Base-by-base conservation (phyloP, 2,888 invertebrate genomes). In the Stenichneumon culpator region DNA sequence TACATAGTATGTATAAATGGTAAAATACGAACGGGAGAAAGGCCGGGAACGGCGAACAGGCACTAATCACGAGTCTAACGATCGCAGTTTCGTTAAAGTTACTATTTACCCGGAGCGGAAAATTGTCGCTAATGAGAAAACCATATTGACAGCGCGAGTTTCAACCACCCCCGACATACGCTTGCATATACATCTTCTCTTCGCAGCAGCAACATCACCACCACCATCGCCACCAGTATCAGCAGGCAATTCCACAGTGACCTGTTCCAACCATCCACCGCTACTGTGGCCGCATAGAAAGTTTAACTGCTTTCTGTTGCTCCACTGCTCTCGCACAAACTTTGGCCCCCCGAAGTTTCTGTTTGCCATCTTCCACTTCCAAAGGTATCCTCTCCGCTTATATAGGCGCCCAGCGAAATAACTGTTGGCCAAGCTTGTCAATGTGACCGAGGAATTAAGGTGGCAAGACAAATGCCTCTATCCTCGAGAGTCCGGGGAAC, bases 61-160 rank as follows among this genome's bases (percentile, higher is more conserved):
- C 36, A 22, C 19, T 36, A 11, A 67, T 36, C 39, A 22, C 19
- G 63, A 50, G 75, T 65, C 28, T 75, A 75, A 75, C 75, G 28
- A 75, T 75, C 65, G 65, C 19, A 73, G 57, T 60, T 65, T 52
- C 32, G 63, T 9, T 52, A 75, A 75, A 75, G 75, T 75, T 28
- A 19, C 44, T 77, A 69, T 52, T 25, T 32, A 47, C 16, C 14
- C 54, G 44, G 16, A 65, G 72, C 32, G 72, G n/a, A 39, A 80
- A 73, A 80, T 73, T 73, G 80, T 67, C 52, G 32, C 67, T 80
- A 73, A 80, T 80, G 80, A 80, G 73, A 80, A 80, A 80, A 67
- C 67, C 36, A 73, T 67, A 80, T 73, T 67, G 73, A 70, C 73
- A 67, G 54, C 44, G n/a, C 19, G 80, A 73, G 80, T 73, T 80